Evolutionary conservation across 1,140 invertebrate genomes (phyloP), one percentile per base, ranked within the genome.

Genomic region (Chelonus insularis): DNA sequence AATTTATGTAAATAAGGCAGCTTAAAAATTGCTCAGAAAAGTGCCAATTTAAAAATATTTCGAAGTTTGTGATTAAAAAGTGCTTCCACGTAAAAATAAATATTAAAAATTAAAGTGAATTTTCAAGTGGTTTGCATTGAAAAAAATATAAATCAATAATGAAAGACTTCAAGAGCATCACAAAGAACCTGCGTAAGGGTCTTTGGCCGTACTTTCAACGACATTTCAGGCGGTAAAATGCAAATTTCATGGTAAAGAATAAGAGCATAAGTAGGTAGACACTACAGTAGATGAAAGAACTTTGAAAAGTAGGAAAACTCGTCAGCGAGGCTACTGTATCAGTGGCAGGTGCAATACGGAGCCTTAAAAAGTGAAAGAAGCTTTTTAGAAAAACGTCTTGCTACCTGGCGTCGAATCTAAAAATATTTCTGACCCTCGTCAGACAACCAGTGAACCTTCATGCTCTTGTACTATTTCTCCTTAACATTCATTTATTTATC

Each of bases 361-460:
- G 47, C 11, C 8, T 25, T 11, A 8, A 50, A 25, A 50, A 18
- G 8, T 16, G 21, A 20, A 18, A n/a, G 5, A 8, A 14, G 9
- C 18, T 18, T 25, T 50, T 23, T 25, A n/a, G 11, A 50, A 50
- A 25, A 50, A 50, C 47, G 36, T 37, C 11, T 50, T 25, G 47
- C 47, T 50, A 50, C 47, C 47, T 50, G 47, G 21, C 8, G 3
- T 18, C 11, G 18, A 4, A 9, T 50, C 47, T 23, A 50, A 50
- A 25, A 50, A 50, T 50, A 50, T 50, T 25, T 18, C 12, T 25
- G 20, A 50, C 23, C 47, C 47, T 50, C 47, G 18, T 45, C 41
- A 45, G 14, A 3, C 25, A 7, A 4, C 25, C 25, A 29, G 7
- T 29, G 25, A 7, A 29, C 25, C 25, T 29, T 29, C 7, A 29